Conservation (phyloP, 2,113 vertebrate genomes). For the Suncus etruscus region DNA sequence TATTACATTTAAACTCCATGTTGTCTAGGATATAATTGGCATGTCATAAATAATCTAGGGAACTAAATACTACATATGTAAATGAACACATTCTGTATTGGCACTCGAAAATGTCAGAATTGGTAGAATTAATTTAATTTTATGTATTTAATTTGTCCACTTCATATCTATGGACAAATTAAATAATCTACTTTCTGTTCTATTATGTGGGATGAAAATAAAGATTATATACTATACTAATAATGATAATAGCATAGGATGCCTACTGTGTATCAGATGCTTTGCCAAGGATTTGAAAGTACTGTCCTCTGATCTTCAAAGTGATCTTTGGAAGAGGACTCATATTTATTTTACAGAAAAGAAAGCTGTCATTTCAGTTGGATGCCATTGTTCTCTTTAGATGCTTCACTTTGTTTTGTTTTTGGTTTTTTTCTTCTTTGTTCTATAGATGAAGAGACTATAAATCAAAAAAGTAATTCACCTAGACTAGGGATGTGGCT, state of each 20-base stretch:
- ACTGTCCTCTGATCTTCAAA: slow-evolving; percentile 25
- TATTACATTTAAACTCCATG: slow-evolving; percentile 18
- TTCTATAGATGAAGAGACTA: slow-evolving; percentile 42
- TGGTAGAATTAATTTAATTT: neutral
- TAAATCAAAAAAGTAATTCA: slow-evolving; percentile 17
- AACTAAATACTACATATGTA: neutral
- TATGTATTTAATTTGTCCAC: neutral
- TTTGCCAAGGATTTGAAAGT: slow-evolving; percentile 1
- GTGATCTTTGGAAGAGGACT: neutral
- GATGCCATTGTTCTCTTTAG: neutral
- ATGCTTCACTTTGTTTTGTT: no score
- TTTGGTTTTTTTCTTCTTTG: neutral
- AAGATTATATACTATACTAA: slow-evolving; percentile 27
- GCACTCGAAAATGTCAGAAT: slow-evolving; percentile 23
- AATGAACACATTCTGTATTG: neutral
- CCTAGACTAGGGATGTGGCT: neutral
- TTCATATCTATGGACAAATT: neutral
- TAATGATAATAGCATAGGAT: neutral
- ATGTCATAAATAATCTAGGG: slow-evolving; percentile 27
- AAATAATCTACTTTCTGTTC: slow-evolving; percentile 26
- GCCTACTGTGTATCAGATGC: neutral
- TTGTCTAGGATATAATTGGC: neutral
- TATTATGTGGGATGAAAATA: neutral
- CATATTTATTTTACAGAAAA: slow-evolving; percentile 33
- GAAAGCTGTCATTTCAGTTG: neutral